Percentiles rank a stretch among this genome's conserved stretches.
Conservation (phyloP, 1,140 invertebrate genomes). For the Brachionus sp. region DNA sequence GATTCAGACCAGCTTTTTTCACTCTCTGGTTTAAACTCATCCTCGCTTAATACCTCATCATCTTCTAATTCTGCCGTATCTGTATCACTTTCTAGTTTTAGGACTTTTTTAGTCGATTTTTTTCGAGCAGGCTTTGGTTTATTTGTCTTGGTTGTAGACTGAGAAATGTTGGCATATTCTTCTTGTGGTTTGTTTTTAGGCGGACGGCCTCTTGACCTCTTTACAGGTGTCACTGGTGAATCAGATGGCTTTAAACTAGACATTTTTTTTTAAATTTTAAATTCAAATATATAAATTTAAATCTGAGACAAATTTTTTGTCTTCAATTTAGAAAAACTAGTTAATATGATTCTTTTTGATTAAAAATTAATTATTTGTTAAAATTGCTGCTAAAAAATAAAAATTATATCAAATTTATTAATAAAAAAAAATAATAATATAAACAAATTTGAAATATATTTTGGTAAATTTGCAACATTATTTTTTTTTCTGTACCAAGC, state of each 20-base stretch:
- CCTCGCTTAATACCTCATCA: neutral
- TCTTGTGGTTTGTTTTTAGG: neutral
- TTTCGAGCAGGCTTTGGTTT: neutral
- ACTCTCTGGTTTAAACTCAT: neutral
- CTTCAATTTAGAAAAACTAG: neutral
- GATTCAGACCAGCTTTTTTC: neutral
- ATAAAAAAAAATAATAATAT: no score
- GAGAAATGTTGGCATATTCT: no score
- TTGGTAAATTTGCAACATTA: no score
- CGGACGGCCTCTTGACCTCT: neutral
- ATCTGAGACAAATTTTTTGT: neutral
- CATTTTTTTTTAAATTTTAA: constrained; percentile 9
- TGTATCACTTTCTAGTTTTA: neutral
- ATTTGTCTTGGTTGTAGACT: neutral
- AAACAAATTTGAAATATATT: no score
- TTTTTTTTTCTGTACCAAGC: no score
- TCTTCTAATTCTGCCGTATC: neutral
- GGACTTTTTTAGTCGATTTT: neutral
- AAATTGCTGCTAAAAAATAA: no score
- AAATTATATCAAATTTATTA: no score
- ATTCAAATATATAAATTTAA: neutral
- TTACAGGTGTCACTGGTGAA: neutral
- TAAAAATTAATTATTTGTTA: no score
- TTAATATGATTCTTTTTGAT: neutral
- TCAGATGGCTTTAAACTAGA: neutral